Base-by-base conservation (phyloP, 2,113 vertebrate genomes). In the Riparia riparia region DNA sequence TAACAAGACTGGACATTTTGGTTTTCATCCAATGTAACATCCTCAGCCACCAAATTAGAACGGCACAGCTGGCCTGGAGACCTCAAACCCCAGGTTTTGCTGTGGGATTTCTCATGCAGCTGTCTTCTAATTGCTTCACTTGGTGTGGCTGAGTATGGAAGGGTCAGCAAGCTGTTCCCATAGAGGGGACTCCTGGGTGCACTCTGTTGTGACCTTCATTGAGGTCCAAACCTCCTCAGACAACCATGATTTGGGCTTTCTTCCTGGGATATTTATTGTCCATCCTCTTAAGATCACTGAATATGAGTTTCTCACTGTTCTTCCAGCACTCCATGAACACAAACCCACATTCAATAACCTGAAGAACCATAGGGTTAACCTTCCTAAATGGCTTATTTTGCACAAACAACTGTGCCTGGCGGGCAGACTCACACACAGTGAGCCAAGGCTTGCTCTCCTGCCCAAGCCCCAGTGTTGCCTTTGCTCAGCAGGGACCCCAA, bases 11-110 rank as follows among this genome's bases (percentile, higher is more conserved):
- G 17, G 34, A 17, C 10, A 42, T 63, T 91, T 54, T 61, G 4
- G 1, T 60, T 79, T 93, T 71, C 9, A 72, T 60, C 8, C 8
- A 1, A 0, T 37, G 8, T 42, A 53, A 56, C 1, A 0, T 69
- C 37, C 31, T 32, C 41, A 57, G 9, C 2, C 31, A 74, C 19
- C 9, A 19, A 81, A 83, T 17, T n/a, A 8, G 21, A 69, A 81
- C 13, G 15, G 53, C 25, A 12, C 3, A 1, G 50, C 42, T 76
- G 54, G 50, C 19, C 3, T 26, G 49, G 9, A 66, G 50, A 57
- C 14, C 17, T 51, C 58, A 58, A 64, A 4, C 6, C 5, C 1
- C 39, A 53, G 39, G 6, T 60, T 88, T 82, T 90, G 15, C 12
- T 61, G 12, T 26, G 19, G 20, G 29, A 42, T 72, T 69, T 61